A percentile compares a stretch with the other conserved stretches of the same genome.
Evolutionary conservation across 2,888 invertebrate genomes (phyloP).

Genomic region (Pelosia muscerda): DNA sequence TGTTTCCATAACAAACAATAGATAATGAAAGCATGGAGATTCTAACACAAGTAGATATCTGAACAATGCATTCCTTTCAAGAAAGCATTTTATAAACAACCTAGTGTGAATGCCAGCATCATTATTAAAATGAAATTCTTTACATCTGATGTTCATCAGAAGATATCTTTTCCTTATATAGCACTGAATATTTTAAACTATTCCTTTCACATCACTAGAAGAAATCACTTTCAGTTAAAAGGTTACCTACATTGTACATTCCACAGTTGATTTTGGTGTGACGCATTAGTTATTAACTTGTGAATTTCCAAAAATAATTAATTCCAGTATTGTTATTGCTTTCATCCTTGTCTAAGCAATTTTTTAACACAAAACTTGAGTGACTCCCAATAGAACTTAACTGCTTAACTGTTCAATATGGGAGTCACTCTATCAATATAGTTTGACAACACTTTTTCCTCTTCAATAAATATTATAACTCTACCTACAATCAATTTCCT

Average conservation of each 20-base stretch:
- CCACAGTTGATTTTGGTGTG: too few species aligned
- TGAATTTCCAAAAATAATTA: too few species aligned
- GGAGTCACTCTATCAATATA: too few species aligned
- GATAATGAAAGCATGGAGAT: slow-evolving; percentile 25
- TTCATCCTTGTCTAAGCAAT: too few species aligned
- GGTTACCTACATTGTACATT: background rate
- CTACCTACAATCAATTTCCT: too few species aligned
- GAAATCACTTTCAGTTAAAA: background rate
- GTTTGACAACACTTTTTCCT: too few species aligned
- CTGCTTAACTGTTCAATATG: too few species aligned
- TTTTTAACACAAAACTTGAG: too few species aligned
- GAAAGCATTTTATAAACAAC: slow-evolving; percentile 18
- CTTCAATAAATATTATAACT: too few species aligned
- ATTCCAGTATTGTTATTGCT: too few species aligned
- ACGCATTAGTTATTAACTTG: too few species aligned
- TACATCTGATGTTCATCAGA: background rate
- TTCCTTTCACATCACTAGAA: slow-evolving; percentile 4
- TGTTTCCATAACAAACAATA: slow-evolving; percentile 27
- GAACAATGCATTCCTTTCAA: slow-evolving; percentile 36
- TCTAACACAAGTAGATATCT: slow-evolving; percentile 31
- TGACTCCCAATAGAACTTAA: too few species aligned
- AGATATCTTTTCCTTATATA: background rate
- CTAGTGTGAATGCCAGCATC: slow-evolving; percentile 12
- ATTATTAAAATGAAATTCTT: slow-evolving; percentile 11
- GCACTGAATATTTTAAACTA: background rate